Conservation (phyloP, 2,113 vertebrate genomes). For the Channa argus region DNA sequence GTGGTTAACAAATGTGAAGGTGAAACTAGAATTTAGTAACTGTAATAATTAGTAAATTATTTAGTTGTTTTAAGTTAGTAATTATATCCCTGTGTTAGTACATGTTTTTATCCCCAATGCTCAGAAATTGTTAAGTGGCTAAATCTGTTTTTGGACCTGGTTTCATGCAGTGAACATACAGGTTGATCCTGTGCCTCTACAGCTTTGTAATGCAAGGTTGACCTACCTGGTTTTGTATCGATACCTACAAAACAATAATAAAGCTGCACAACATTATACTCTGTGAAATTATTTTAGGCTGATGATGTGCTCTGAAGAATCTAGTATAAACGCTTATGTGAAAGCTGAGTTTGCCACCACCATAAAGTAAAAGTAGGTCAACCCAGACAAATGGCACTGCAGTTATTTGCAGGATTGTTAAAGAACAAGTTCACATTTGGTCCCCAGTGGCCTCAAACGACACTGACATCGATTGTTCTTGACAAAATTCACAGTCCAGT, state of each 20-base stretch:
- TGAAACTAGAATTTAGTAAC: no score
- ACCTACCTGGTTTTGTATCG: background rate
- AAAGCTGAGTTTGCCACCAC: background rate
- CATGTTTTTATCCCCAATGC: background rate
- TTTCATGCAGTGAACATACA: background rate
- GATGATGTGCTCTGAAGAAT: background rate
- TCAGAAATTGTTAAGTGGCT: no score
- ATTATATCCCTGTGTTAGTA: background rate
- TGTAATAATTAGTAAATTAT: no score
- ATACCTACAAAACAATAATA: background rate
- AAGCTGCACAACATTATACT: background rate
- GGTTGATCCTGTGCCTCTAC: background rate
- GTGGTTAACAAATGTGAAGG: background rate
- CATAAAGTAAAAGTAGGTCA: background rate
- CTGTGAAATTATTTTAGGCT: slow-evolving; percentile 25
- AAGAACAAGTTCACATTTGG: no score
- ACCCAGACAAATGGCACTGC: background rate
- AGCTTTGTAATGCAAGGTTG: background rate
- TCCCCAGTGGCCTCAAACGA: no score
- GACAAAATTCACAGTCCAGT: no score
- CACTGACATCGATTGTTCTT: no score
- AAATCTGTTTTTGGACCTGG: background rate
- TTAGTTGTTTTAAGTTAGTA: background rate
- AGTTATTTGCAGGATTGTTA: background rate
- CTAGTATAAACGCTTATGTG: background rate